Evolutionary conservation across 2,797 vertebrate species (phyloP).

Genomic region (Mormyrus hasselquistii): DNA sequence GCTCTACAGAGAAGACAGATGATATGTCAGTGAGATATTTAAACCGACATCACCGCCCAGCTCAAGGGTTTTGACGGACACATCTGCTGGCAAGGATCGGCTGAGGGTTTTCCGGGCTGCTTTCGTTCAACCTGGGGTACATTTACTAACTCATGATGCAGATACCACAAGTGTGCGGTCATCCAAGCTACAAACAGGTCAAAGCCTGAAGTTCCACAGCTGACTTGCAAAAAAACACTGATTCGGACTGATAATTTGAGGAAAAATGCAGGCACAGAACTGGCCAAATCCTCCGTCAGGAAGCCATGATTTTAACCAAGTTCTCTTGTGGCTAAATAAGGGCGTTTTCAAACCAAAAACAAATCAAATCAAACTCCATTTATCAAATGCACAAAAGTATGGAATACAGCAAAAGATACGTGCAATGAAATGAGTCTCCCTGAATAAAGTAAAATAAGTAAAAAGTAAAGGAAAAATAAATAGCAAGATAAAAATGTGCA

Average conservation of each 20-base stretch:
- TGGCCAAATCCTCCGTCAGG: not conserved
- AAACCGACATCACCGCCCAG: slow-evolving; percentile 40
- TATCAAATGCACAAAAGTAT: not conserved
- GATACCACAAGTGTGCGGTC: not conserved
- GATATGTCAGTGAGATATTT: slow-evolving; percentile 46
- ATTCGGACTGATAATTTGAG: not conserved
- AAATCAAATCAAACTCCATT: not conserved
- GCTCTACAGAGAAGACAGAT: slow-evolving; percentile 46
- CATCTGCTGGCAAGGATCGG: not conserved
- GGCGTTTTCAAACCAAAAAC: not conserved
- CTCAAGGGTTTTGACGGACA: not conserved
- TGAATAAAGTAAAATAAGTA: not conserved
- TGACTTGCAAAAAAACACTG: not conserved
- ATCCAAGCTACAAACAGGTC: not conserved
- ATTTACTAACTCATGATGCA: not conserved
- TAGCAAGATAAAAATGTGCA: not conserved
- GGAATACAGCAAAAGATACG: not conserved
- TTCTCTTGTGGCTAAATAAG: not conserved
- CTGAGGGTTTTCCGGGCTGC: not conserved
- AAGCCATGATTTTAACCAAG: not conserved
- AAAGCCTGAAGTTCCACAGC: not conserved
- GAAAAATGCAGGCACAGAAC: not conserved
- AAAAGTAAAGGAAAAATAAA: not conserved
- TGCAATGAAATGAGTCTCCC: not conserved
- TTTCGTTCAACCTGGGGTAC: not conserved